phyloP scores from a whole-genome alignment of 2,797 vertebrate species.

The Champsocephalus esox region DNA sequence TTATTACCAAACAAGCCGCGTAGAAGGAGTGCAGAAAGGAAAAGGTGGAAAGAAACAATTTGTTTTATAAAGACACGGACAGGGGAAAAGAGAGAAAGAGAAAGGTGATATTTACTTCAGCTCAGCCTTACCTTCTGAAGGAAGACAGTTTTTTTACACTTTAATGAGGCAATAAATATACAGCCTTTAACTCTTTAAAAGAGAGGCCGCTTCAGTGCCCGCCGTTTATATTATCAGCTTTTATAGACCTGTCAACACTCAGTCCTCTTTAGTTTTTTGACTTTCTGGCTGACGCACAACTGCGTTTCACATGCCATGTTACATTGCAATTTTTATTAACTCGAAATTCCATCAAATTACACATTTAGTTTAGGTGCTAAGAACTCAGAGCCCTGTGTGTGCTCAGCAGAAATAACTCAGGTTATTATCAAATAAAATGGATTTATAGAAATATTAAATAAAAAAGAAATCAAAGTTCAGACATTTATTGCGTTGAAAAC shows the following conservation, averaged over 20 bases:
- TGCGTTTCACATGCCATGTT: slow-evolving; percentile 77
- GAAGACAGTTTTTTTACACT: slow-evolving; percentile 82
- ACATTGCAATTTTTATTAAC: slow-evolving; percentile 86
- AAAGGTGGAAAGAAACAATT: slow-evolving; percentile 61
- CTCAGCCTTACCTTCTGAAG: slow-evolving; percentile 61
- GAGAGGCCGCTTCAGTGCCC: slow-evolving; percentile 85
- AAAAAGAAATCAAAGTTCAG: slow-evolving; percentile 66
- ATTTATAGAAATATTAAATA: slow-evolving; percentile 72
- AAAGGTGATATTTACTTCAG: slow-evolving; percentile 75
- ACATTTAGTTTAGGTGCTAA: slow-evolving; percentile 64
- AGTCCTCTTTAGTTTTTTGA: slow-evolving; percentile 64
- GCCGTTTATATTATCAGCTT: slow-evolving; percentile 90
- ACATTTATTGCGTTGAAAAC: slow-evolving; percentile 74
- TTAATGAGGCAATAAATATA: slow-evolving; percentile 89
- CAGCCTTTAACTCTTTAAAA: slow-evolving; percentile 86
- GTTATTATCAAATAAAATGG: slow-evolving; percentile 77
- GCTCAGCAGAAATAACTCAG: slow-evolving; percentile 63
- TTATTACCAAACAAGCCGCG: slow-evolving; percentile 80
- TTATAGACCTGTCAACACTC: slow-evolving; percentile 93
- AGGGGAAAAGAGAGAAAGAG: slow-evolving; percentile 48
- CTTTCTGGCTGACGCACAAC: slow-evolving; percentile 68
- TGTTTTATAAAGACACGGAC: slow-evolving; percentile 60
- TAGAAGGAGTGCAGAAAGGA: slow-evolving; percentile 65
- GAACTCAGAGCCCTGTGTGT: slow-evolving; percentile 49
- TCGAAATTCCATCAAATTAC: slow-evolving; percentile 83